Conservation (phyloP, 1,140 invertebrate genomes). For the Hylaeus anthracinus region DNA sequence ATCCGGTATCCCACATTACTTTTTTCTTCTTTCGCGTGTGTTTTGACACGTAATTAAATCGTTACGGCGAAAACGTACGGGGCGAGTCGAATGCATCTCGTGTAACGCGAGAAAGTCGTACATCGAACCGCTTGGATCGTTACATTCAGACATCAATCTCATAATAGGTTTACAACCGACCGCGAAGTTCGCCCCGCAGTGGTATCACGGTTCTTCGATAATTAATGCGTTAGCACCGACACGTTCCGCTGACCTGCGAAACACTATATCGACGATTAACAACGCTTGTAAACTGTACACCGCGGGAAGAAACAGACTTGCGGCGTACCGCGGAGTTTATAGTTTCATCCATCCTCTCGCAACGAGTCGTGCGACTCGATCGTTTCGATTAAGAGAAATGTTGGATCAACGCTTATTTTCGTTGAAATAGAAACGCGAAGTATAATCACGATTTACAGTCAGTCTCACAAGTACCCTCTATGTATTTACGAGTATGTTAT, state of each 20-base stretch:
- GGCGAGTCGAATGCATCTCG: background rate
- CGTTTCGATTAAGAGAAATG: too few species aligned
- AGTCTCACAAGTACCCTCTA: too few species aligned
- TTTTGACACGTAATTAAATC: constrained; percentile 32
- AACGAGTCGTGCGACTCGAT: too few species aligned
- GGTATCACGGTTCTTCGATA: constrained; percentile 7
- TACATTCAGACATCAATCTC: constrained; percentile 17
- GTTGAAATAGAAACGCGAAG: too few species aligned
- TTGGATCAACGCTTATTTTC: too few species aligned
- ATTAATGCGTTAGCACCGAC: constrained; percentile 26
- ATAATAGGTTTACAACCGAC: background rate
- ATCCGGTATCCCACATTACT: background rate
- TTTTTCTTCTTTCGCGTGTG: background rate
- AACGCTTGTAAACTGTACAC: too few species aligned
- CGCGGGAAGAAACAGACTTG: background rate
- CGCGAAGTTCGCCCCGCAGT: background rate
- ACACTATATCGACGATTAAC: constrained; percentile 5
- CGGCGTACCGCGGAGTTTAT: too few species aligned
- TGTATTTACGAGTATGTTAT: too few species aligned
- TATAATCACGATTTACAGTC: too few species aligned
- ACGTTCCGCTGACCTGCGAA: background rate
- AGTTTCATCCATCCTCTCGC: too few species aligned
- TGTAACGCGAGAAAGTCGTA: constrained; percentile 38
- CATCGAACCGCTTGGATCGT: constrained; percentile 20
- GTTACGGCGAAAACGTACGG: background rate